Conservation (phyloP, 1,140 invertebrate species). For the Melanaphis sacchari region DNA sequence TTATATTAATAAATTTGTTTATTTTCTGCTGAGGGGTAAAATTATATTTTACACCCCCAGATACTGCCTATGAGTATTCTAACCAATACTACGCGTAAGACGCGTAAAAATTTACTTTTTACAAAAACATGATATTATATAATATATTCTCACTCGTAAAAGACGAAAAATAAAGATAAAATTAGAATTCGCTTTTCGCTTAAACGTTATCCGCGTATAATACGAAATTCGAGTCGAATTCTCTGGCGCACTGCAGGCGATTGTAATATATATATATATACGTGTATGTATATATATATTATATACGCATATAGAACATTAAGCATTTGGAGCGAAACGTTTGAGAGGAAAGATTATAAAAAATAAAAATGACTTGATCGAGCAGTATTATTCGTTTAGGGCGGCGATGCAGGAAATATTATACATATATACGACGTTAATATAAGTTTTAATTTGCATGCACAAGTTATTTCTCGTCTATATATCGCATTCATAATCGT, state of each 20-base stretch:
- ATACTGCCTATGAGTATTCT: not conserved
- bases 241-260: not conserved
- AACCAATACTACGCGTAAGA: too few relatives aligned
- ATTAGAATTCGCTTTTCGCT: not conserved
- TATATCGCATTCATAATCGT: not conserved
- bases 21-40: not conserved
- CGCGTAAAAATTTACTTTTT: too few relatives aligned
- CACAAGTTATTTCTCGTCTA: too few relatives aligned
- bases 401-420: too few relatives aligned
- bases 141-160: not conserved
- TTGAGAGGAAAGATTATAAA: too few relatives aligned
- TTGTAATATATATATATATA: not conserved
- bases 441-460: too few relatives aligned
- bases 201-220: not conserved
- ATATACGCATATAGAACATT: too few relatives aligned
- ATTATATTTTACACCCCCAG: not conserved
- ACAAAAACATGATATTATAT: too few relatives aligned
- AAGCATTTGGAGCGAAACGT: too few relatives aligned
- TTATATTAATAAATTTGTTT: not conserved
- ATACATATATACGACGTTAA: not conserved
- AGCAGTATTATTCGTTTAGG: too few relatives aligned
- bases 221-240: not conserved
- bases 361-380: too few relatives aligned
- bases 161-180: not conserved
- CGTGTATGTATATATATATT: too few relatives aligned